These are phyloP conservation scores for Prietella phreatophila DNA, from an alignment of 2,113 vertebrate genomes.

Conservation along the genomic window DNA sequence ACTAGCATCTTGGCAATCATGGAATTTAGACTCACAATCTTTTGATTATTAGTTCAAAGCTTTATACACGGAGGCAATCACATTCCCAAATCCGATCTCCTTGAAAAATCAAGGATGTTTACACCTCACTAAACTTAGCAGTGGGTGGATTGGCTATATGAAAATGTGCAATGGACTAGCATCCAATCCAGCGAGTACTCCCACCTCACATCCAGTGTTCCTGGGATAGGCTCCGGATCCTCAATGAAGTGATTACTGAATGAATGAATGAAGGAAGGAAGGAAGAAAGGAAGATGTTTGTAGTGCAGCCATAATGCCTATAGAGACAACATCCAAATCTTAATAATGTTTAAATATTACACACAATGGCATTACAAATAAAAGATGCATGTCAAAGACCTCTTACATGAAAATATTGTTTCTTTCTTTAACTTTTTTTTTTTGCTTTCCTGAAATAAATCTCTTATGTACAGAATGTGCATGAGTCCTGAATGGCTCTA, in stretches of 20 bases:
- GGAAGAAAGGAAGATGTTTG: background rate
- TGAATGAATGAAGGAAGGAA: background rate
- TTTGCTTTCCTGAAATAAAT: background rate
- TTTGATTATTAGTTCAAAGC: constrained; percentile 24
- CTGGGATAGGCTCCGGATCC: background rate
- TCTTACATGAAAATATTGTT: background rate
- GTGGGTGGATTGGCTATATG: background rate
- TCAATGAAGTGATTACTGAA: background rate
- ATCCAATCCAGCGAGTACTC: background rate
- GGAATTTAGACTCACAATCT: background rate
- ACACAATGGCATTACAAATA: background rate
- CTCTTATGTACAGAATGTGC: background rate
- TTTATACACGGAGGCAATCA: background rate
- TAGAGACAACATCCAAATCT: background rate
- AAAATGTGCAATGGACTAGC: background rate
- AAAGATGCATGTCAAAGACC: background rate
- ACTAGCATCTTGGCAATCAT: background rate
- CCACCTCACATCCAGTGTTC: background rate
- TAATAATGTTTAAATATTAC: background rate
- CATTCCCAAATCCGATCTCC: background rate
- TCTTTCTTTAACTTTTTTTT: background rate
- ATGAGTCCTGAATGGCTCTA: background rate
- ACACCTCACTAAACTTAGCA: background rate
- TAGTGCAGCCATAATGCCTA: background rate
- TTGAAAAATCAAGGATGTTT: background rate